These are phyloP conservation scores for Coenonympha arcania DNA, from an alignment of 2,888 invertebrate species.

Conservation along the genomic window DNA sequence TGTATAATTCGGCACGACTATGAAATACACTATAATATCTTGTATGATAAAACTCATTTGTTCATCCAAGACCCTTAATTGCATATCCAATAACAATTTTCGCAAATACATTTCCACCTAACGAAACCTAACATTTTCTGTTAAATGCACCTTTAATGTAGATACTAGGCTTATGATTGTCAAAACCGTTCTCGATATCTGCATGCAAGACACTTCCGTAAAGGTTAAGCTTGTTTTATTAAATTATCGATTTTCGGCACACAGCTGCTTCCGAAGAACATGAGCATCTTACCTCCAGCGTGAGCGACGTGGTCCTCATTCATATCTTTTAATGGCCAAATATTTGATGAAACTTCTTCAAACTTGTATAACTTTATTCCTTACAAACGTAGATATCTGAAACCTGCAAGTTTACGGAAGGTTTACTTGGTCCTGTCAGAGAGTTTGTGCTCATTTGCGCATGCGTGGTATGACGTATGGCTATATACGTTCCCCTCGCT, in stretches of 20 bases:
- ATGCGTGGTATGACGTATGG: constrained; percentile 27
- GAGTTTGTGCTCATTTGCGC: constrained; percentile 20
- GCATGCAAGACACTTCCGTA: constrained; percentile 3
- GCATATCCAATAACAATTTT: too few relatives aligned
- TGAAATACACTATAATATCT: too few relatives aligned
- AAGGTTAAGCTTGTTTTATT: constrained; percentile 66
- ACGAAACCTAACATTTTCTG: background rate
- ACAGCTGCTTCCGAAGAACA: constrained; percentile 32
- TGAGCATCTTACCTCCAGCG: constrained; percentile 81
- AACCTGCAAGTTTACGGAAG: constrained; percentile 30
- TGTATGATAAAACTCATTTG: too few relatives aligned
- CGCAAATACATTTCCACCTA: too few relatives aligned
- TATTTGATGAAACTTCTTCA: constrained; percentile 50
- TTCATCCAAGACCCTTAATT: too few relatives aligned
- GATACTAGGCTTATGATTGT: too few relatives aligned
- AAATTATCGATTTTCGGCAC: constrained; percentile 58
- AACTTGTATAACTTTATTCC: constrained; percentile 37
- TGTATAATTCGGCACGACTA: too few relatives aligned
- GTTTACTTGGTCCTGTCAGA: constrained; percentile 31
- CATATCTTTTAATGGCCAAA: constrained; percentile 78
- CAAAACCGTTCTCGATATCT: background rate
- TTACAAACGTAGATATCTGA: constrained; percentile 27
- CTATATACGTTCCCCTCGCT: constrained; percentile 20
- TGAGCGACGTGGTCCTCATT: constrained; percentile 91
- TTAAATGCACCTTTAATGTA: too few relatives aligned